Base-by-base conservation (phyloP, 2,888 invertebrate species). In the Adela reaumurella region DNA sequence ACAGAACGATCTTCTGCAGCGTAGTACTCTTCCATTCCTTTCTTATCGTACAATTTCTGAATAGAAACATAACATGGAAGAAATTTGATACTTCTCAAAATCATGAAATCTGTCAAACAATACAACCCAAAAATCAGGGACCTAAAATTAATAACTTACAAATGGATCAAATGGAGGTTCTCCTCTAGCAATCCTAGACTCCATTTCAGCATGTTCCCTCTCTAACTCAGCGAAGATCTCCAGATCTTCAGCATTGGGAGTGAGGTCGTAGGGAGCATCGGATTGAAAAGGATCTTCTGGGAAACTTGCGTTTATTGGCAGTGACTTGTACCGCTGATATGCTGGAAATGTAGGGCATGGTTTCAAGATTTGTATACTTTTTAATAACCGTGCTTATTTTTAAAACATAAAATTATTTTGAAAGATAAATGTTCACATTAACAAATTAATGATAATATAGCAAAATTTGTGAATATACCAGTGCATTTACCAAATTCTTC, bases 191-290 rank as follows among this genome's bases (percentile, higher is more conserved):
- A 77, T 67, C 55, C 76, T 68, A 1, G 72, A 73, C 46, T 74
- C 65, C 19, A 72, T 58, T 50, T 77, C 74, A 14, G 54, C 54
- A 52, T 68, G 63, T 17, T 76, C 74, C 18, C 59, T 55, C 3
- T 76, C 74, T 28, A 78, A 50, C 41, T 77, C 76, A 0, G 64
- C 70, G 28, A 78, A 74, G 52, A 78, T 69, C 56, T 76, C 74
- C 51, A 73, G 24, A 35, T 78, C 77, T 46, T 74, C 73, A 14
- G 67, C 69, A 51, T 68, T 74, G 0, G 74, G 77, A 48, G 68
- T 59, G 52, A 74, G 43, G 24, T 69, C 70, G 3, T 65, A 35
- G 14, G 35, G 35, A 8, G 8, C 35, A 11, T 35, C 35, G 6
- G 35, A 4, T 35, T 35, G 35, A 14, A 35, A 35, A 14, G 35